These are phyloP conservation scores for Agelaius phoeniceus DNA, from an alignment of 2,113 vertebrate species.

Conservation along the genomic window DNA sequence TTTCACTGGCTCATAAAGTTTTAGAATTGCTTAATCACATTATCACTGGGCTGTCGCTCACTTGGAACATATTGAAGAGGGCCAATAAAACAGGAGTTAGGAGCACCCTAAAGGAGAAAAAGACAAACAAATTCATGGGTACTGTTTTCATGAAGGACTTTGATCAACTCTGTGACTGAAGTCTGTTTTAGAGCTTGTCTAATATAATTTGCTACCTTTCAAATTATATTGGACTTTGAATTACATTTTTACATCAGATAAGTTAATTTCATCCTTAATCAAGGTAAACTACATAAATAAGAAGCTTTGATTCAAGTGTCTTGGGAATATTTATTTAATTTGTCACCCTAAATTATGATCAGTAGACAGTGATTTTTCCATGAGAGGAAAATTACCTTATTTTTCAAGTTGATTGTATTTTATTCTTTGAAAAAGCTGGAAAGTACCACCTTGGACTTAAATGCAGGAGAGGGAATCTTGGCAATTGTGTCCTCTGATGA, in stretches of 20 bases:
- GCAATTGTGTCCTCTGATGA: background rate
- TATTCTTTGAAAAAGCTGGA: background rate
- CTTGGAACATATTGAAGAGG: background rate
- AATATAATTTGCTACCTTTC: background rate
- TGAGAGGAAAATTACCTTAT: background rate
- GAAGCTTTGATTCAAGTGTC: background rate
- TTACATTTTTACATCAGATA: background rate
- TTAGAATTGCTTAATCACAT: conserved; percentile 3
- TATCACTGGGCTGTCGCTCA: background rate
- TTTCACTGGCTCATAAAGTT: background rate
- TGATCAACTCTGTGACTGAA: background rate
- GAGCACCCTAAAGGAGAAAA: background rate
- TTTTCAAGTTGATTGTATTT: background rate
- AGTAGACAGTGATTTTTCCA: background rate
- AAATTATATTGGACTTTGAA: background rate
- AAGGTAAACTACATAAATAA: background rate
- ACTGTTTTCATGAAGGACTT: background rate
- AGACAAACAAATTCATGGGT: background rate
- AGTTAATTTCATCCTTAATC: background rate
- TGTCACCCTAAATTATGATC: background rate
- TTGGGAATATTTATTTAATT: background rate
- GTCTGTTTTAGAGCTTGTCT: background rate
- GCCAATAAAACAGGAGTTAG: background rate
- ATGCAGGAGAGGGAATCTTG: background rate
- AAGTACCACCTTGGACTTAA: background rate